These are phyloP conservation scores for Drosophila fungiperda DNA, from an alignment of 2,888 invertebrate genomes.

Conservation along the genomic window DNA sequence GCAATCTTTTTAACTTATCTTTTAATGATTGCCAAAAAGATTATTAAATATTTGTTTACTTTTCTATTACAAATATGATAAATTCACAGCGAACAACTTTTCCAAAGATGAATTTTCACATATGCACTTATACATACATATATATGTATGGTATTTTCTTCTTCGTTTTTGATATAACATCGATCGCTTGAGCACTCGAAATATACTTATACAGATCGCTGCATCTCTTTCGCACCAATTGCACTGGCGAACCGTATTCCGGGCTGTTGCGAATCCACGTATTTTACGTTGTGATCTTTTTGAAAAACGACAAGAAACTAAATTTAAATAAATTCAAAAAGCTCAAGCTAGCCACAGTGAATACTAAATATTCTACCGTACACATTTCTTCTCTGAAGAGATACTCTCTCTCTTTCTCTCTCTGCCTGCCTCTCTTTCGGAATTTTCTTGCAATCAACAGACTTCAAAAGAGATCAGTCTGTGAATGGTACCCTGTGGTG, in stretches of 20 bases:
- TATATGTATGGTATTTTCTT: slow-evolving; percentile 40
- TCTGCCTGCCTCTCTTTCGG: slow-evolving; percentile 1
- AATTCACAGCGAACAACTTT: slow-evolving; percentile 35
- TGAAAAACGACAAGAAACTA: slow-evolving; percentile 78
- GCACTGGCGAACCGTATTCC: slow-evolving; percentile 47
- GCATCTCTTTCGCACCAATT: slow-evolving; percentile 80
- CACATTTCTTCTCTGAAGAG: slow-evolving; percentile 7
- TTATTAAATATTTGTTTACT: slow-evolving; percentile 67
- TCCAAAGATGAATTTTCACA: slow-evolving; percentile 62
- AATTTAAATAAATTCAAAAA: slow-evolving; percentile 71
- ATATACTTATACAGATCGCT: slow-evolving; percentile 74
- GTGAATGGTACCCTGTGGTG: background rate
- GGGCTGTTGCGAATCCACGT: slow-evolving; percentile 33
- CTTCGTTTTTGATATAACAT: slow-evolving; percentile 68
- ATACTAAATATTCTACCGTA: slow-evolving; percentile 26
- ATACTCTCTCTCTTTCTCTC: background rate
- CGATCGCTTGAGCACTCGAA: slow-evolving; percentile 71
- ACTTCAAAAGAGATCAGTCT: slow-evolving; percentile 2
- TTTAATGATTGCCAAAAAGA: slow-evolving; percentile 17
- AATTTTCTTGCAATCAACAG: background rate
- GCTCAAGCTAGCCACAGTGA: slow-evolving; percentile 53
- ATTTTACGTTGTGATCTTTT: slow-evolving; percentile 64
- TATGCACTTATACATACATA: slow-evolving; percentile 45
- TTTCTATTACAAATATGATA: slow-evolving; percentile 51
- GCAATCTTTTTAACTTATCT: slow-evolving; percentile 45